Evolutionary conservation across 2,888 invertebrate species (phyloP).

Genomic region (Lottia gigantea): DNA sequence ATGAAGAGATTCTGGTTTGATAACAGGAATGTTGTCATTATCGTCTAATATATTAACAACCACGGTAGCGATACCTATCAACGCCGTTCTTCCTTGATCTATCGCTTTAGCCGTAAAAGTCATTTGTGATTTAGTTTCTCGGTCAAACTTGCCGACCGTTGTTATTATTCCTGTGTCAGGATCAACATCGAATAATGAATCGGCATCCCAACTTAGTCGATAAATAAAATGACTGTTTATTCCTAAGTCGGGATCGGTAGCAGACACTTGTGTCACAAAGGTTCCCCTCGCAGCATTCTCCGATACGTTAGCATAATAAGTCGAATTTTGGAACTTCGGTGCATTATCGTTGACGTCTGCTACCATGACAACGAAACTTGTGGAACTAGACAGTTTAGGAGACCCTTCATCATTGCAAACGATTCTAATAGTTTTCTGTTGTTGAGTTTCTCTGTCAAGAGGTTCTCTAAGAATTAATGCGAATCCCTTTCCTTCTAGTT

Average conservation of each 20-base stretch:
- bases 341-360: constrained; percentile 61
- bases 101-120: constrained; percentile 91
- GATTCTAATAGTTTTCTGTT: constrained; percentile 50
- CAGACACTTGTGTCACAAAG: constrained; percentile 69
- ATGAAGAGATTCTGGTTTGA: constrained; percentile 91
- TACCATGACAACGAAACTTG: constrained; percentile 52
- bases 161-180: constrained; percentile 84
- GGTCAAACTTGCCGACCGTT: constrained; percentile 85
- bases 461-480: constrained; percentile 41
- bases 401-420: constrained; percentile 56
- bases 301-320: constrained; percentile 48
- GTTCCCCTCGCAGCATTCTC: constrained; percentile 53
- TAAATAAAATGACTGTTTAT: constrained; percentile 71
- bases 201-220: constrained; percentile 70
- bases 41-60: constrained; percentile 91
- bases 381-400: constrained; percentile 50
- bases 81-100: constrained; percentile 76
- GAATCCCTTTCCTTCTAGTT: constrained; percentile 29
- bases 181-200: constrained; percentile 88
- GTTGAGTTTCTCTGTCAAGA: constrained; percentile 53
- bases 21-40: constrained; percentile 93
- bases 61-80: constrained; percentile 77
- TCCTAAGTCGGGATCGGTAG: constrained; percentile 74
- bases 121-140: constrained; percentile 88
- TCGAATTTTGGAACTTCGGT: constrained; percentile 48